Percentiles rank a stretch among this genome's conserved stretches.
These are phyloP conservation scores for Polypterus bichir DNA, from an alignment of 2,113 vertebrate genomes.

Conservation along the genomic window DNA sequence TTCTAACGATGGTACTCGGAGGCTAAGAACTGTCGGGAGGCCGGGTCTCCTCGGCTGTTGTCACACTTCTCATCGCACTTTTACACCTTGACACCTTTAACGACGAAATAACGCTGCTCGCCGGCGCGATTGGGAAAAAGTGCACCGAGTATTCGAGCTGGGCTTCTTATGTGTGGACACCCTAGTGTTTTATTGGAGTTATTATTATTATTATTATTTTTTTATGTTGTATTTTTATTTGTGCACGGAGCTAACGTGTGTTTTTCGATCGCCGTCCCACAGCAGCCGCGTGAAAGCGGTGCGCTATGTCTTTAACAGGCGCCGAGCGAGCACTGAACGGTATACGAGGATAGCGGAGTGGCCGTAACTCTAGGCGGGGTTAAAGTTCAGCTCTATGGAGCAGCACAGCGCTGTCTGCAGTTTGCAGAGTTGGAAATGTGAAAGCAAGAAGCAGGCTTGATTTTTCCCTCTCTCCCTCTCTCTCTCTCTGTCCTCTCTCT, in stretches of 20 bases:
- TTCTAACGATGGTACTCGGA: too few species aligned
- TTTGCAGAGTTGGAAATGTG: slow-evolving; percentile 83
- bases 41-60: too few species aligned
- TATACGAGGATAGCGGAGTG: slow-evolving; percentile 53
- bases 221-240: background rate
- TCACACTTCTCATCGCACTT: too few species aligned
- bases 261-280: background rate
- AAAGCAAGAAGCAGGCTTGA: slow-evolving; percentile 75
- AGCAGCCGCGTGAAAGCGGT: slow-evolving; percentile 32
- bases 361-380: slow-evolving; percentile 78
- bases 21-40: too few species aligned
- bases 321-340: slow-evolving; percentile 40
- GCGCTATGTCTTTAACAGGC: slow-evolving; percentile 64
- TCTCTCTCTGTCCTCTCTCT: slow-evolving; percentile 27
- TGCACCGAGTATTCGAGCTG: too few species aligned
- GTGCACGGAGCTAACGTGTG: background rate
- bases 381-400: slow-evolving; percentile 83
- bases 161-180: too few species aligned
- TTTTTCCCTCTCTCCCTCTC: slow-evolving; percentile 36
- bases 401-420: slow-evolving; percentile 60
- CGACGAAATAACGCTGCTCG: too few species aligned
- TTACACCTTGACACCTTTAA: too few species aligned
- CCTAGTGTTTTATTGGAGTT: too few species aligned
- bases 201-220: too few species aligned
- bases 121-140: too few species aligned